Percentiles rank a stretch among this genome's conserved stretches.
phyloP scores from a whole-genome alignment of 2,797 vertebrate species.

The Sebastes reedi region DNA sequence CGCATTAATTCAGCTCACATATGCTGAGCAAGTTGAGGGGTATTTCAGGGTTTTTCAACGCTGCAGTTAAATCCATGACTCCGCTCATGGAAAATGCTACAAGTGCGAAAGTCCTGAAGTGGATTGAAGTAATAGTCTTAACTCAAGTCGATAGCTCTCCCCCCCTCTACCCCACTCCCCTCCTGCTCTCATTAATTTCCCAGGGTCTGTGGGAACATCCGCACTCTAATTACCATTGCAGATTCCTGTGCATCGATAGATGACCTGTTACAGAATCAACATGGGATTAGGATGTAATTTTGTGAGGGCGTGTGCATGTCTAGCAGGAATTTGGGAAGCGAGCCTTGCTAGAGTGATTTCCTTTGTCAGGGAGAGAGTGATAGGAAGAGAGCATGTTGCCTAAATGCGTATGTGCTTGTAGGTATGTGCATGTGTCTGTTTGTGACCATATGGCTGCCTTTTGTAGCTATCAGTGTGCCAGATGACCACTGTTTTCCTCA shows the following conservation, averaged over 20 bases:
- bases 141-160: conserved; percentile 52
- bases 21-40: conserved; percentile 55
- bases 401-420: conserved; percentile 6
- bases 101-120: conserved; percentile 63
- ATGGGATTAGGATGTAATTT: conserved; percentile 62
- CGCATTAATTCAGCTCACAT: conserved; percentile 53
- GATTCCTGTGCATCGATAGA: conserved; percentile 68
- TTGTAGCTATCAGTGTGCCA: conserved; percentile 73
- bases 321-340: conserved; percentile 31
- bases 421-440: neutral
- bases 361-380: conserved; percentile 40
- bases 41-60: conserved; percentile 28
- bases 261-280: conserved; percentile 72
- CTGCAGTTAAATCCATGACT: conserved; percentile 55
- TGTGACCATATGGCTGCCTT: conserved; percentile 75
- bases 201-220: conserved; percentile 70
- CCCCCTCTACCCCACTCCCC: conserved; percentile 11
- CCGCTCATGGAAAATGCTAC: conserved; percentile 56
- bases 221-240: conserved; percentile 73
- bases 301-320: conserved; percentile 18
- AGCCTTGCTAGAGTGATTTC: conserved; percentile 11
- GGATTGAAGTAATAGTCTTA: conserved; percentile 57
- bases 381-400: conserved; percentile 12
- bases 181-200: conserved; percentile 68
- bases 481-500: conserved; percentile 63